phyloP scores from a whole-genome alignment of 2,888 invertebrate genomes.

The Amphipoea lucens region DNA sequence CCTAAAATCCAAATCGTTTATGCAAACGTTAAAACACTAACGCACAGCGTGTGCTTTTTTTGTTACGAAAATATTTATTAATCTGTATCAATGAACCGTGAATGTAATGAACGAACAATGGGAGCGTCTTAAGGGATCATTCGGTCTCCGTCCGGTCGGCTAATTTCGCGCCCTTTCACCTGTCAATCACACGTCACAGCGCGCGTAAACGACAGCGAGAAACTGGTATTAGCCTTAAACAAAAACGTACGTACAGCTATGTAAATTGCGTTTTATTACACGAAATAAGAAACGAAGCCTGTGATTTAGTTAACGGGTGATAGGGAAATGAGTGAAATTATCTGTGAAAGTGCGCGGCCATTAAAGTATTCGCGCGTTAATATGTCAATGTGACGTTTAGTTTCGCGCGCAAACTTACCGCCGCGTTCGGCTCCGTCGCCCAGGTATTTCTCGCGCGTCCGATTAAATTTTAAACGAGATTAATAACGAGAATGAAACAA shows the following conservation, averaged over 20 bases:
- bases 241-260: slow-evolving; percentile 67
- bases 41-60: slow-evolving; percentile 81
- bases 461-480: slow-evolving; percentile 75
- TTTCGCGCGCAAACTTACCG: slow-evolving; percentile 73
- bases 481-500: slow-evolving; percentile 77
- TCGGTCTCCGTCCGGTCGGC: slow-evolving; percentile 73
- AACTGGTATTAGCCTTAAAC: slow-evolving; percentile 70
- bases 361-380: slow-evolving; percentile 82
- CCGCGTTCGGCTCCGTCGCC: slow-evolving; percentile 64
- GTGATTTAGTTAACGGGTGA: slow-evolving; percentile 77
- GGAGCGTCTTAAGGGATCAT: slow-evolving; percentile 63
- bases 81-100: slow-evolving; percentile 67
- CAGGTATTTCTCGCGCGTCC: slow-evolving; percentile 64
- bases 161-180: slow-evolving; percentile 89
- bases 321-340: slow-evolving; percentile 73
- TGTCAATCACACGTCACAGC: slow-evolving; percentile 87
- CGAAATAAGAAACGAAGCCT: slow-evolving; percentile 78
- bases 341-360: slow-evolving; percentile 74
- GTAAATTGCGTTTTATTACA: slow-evolving; percentile 70
- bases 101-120: slow-evolving; percentile 74
- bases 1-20: slow-evolving; percentile 82
- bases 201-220: slow-evolving; percentile 79
- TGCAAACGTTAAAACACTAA: slow-evolving; percentile 70
- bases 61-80: slow-evolving; percentile 53
- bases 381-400: slow-evolving; percentile 80